phyloP scores from a whole-genome alignment of 2,888 invertebrate species.

The Pteria penguin region DNA sequence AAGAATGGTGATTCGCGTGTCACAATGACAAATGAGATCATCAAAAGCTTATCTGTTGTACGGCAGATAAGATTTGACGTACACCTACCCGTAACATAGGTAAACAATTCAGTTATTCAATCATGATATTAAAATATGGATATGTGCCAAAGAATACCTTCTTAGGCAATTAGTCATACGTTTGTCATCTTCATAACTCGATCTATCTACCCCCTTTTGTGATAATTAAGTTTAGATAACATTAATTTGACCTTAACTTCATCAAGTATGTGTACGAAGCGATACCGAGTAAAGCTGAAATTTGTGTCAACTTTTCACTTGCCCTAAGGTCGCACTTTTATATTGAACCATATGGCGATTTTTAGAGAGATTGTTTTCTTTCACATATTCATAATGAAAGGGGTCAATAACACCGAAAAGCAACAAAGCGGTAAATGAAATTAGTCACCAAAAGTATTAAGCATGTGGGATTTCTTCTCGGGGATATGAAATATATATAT shows the following conservation, averaged over 20 bases:
- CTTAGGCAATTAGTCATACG: conserved; percentile 4
- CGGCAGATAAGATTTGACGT: background rate
- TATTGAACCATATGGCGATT: background rate
- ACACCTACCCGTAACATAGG: background rate
- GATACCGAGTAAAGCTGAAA: background rate
- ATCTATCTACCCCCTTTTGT: background rate
- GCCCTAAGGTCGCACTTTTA: background rate
- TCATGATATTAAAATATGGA: background rate
- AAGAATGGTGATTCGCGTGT: background rate
- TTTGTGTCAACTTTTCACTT: background rate
- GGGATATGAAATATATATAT: too few species aligned
- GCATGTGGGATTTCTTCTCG: too few species aligned
- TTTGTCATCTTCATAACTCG: background rate
- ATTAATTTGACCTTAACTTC: background rate
- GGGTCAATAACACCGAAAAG: background rate
- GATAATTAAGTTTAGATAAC: background rate
- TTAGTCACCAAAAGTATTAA: background rate
- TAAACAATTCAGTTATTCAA: background rate
- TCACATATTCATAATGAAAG: background rate
- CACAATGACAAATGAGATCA: background rate
- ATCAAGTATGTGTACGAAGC: background rate
- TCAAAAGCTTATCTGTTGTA: background rate
- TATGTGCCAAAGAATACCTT: conserved; percentile 11
- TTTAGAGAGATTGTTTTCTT: background rate
- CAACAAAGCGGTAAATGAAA: background rate